phyloP scores from a whole-genome alignment of 37 sponge, comb jelly and placozoan species.

The Halichondria panicea region DNA sequence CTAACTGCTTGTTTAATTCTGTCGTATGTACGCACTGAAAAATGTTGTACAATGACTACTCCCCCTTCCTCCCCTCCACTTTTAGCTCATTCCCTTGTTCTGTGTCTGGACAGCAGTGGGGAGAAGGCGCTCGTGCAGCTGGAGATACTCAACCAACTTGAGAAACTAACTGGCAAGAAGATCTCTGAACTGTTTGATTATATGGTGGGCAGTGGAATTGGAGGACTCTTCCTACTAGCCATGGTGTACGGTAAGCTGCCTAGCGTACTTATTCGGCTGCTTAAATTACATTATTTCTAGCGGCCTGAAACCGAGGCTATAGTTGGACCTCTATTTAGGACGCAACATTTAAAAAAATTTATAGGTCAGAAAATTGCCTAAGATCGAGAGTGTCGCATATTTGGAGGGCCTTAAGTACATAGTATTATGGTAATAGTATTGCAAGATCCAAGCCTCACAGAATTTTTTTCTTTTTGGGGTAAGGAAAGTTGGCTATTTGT shows the following conservation, averaged over 20 bases:
- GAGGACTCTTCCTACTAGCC: constrained; percentile 24
- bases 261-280: not conserved
- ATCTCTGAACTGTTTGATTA: constrained; percentile 25
- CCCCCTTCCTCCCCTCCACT: constrained; percentile 1
- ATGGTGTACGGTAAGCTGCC: constrained; percentile 30
- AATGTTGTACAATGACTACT: not conserved
- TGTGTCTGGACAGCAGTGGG: constrained; percentile 24
- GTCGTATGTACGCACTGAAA: no score
- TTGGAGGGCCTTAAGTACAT: no score
- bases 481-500: not conserved
- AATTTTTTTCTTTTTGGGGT: not conserved
- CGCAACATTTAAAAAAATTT: no score
- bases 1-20: no score
- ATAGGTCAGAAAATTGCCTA: not conserved
- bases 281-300: no score
- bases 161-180: constrained; percentile 1
- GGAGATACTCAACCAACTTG: constrained; percentile 26
- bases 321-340: no score
- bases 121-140: constrained; percentile 24
- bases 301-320: no score
- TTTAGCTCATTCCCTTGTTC: not conserved
- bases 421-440: no score
- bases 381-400: no score
- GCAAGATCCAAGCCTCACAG: no score
- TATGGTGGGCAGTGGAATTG: constrained; percentile 35